phyloP scores from a whole-genome alignment of 2,113 vertebrate genomes.

The Platysternon megacephalum region DNA sequence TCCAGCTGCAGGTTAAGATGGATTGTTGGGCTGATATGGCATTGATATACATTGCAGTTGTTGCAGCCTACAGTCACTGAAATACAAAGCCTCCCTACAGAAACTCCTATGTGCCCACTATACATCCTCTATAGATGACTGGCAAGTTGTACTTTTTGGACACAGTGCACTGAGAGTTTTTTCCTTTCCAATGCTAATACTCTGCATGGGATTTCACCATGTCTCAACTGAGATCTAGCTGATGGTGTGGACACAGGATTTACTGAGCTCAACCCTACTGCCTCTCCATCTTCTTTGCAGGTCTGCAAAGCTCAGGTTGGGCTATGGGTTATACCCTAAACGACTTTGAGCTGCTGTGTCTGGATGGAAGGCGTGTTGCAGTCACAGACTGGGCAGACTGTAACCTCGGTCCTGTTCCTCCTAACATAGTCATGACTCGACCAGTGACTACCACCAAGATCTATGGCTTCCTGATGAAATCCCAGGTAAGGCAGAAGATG shows the following conservation, averaged over 20 bases:
- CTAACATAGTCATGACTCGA: slow-evolving; percentile 87
- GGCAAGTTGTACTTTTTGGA: not conserved
- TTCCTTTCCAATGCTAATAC: not conserved
- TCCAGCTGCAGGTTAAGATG: not conserved
- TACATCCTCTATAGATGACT: not conserved
- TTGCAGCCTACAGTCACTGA: not conserved
- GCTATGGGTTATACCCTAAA: slow-evolving; percentile 70
- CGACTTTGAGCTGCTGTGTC: slow-evolving; percentile 88
- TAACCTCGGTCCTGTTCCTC: slow-evolving; percentile 86
- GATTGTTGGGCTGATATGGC: not conserved
- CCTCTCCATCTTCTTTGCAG: slow-evolving; percentile 65
- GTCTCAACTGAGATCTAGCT: not conserved
- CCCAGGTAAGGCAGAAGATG: slow-evolving; percentile 79
- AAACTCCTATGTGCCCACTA: not conserved
- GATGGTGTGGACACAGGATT: not conserved
- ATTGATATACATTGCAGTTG: not conserved
- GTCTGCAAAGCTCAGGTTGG: slow-evolving; percentile 84
- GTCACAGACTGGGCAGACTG: slow-evolving; percentile 87
- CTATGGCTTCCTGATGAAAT: slow-evolving; percentile 87
- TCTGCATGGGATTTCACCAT: not conserved
- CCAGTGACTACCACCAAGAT: slow-evolving; percentile 86
- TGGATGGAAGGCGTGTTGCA: slow-evolving; percentile 77
- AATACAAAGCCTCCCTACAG: not conserved
- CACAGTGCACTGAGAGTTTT: not conserved
- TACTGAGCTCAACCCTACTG: not conserved